Evolutionary conservation across 1,140 invertebrate species (phyloP), one percentile per base, ranked within the genome.

Genomic region (Macrostomum lignano): DNA sequence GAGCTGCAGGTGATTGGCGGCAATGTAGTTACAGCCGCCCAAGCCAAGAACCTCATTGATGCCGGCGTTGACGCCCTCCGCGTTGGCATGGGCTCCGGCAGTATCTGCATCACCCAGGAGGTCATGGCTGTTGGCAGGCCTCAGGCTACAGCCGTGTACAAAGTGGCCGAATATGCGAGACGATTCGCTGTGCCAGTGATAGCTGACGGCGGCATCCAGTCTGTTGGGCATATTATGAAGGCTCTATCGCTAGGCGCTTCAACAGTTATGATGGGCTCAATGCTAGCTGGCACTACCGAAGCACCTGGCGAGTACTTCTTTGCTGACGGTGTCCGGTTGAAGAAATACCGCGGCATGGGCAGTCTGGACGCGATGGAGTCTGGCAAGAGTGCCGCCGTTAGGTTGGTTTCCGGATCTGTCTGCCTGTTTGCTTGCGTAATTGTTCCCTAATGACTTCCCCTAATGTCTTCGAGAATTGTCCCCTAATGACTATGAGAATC

Each of bases 311-410:
- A 94, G 57, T 94, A 94, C 50, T 94, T 82, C 60, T 96, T 88
- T 51, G 81, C 79, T 30, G 82, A 94, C 61, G 88, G 88, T 29
- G 82, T 96, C 0, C 66, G 86, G 32, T 55, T 96, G 13, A 98
- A 96, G 56, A 96, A 96, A 52, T 98, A 94, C 49, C 66, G 91
- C 41, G 88, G 91, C 14, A 96, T 96, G 88, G 88, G 88, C 4
- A 93, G 82, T 21, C 62, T 98, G 20, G 91, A 98, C 61, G 91
- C 88, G 3, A 98, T 98, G 88, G 76, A 93, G 47, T 45, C 44
- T 37, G 44, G 51, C 31, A 42, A 45, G 26, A 38, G 46, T 11
- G 48, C 46, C 38, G 46, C 51, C 38, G 46, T 42, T 22, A 31
- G 55, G 43, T 58, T n/a, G n/a, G n/a, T n/a, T n/a, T n/a, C n/a